These are phyloP conservation scores for Poeciliopsis infans DNA, from an alignment of 2,797 vertebrate species.

Conservation along the genomic window DNA sequence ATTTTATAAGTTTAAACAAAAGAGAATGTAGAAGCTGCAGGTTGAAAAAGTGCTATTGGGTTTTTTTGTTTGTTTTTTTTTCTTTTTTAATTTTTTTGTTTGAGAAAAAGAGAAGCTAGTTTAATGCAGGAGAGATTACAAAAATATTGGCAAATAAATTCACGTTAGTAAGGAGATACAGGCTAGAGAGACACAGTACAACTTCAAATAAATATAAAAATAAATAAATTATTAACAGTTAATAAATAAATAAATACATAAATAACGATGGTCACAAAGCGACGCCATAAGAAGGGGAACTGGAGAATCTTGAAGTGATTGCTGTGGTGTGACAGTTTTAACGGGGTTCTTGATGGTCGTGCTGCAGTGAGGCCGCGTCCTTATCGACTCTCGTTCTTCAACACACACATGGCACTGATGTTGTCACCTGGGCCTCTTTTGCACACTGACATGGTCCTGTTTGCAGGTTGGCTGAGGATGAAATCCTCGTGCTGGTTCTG, in stretches of 20 bases:
- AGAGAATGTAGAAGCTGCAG: conserved; percentile 55
- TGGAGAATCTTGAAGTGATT: conserved; percentile 47
- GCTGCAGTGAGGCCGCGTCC: conserved; percentile 60
- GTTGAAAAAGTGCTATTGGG: conserved; percentile 73
- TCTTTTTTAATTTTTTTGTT: conserved; percentile 26
- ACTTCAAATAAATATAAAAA: conserved; percentile 85
- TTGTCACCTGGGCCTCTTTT: conserved; percentile 54
- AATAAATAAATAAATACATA: conserved; percentile 91
- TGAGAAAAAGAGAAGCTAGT: conserved; percentile 58
- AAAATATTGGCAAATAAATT: conserved; percentile 64
- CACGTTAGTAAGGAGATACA: conserved; percentile 73
- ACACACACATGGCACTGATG: conserved; percentile 53
- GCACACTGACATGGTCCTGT: conserved; percentile 58
- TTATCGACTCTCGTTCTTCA: conserved; percentile 56
- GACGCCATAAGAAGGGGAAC: conserved; percentile 57
- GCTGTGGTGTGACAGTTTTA: conserved; percentile 52
- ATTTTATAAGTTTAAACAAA: conserved; percentile 54
- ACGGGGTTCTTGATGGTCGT: conserved; percentile 49
- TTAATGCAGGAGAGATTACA: conserved; percentile 51
- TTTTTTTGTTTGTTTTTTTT: conserved; percentile 34
- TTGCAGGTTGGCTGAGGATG: conserved; percentile 52
- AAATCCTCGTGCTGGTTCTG: conserved; percentile 38
- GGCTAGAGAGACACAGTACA: conserved; percentile 67
- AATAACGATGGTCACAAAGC: conserved; percentile 77
- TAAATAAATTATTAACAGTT: conserved; percentile 85